phyloP scores from a whole-genome alignment of 2,797 vertebrate genomes.

The Protonibea diacanthus region DNA sequence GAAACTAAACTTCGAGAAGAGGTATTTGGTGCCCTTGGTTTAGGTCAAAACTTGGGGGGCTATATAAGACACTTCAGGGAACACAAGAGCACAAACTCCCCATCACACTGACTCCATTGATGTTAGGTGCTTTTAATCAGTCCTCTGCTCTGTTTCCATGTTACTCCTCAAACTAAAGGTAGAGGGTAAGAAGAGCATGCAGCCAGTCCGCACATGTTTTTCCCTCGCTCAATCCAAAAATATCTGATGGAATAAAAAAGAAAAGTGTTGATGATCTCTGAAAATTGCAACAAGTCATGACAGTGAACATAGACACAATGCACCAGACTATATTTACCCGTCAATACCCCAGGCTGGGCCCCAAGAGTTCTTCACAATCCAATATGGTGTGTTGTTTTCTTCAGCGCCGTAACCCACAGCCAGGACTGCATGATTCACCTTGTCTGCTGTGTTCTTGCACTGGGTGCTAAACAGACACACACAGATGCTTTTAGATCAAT shows the following conservation, averaged over 20 bases:
- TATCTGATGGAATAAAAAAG: conserved; percentile 80
- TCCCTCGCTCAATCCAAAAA: conserved; percentile 90
- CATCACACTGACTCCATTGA: background rate
- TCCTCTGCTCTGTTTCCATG: background rate
- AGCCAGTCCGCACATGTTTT: conserved; percentile 92
- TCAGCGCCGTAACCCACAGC: conserved; percentile 89
- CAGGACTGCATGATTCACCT: conserved; percentile 92
- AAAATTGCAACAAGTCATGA: conserved; percentile 4
- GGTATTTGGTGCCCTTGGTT: too few species aligned
- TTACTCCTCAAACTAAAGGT: conserved; percentile 77
- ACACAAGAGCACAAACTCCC: background rate
- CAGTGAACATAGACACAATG: conserved; percentile 13
- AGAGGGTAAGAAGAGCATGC: conserved; percentile 90
- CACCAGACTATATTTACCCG: conserved; percentile 81
- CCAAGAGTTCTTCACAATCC: conserved; percentile 96
- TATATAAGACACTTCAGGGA: background rate
- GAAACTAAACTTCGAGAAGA: too few species aligned
- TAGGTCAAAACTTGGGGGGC: too few species aligned
- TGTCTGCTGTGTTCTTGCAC: conserved; percentile 89
- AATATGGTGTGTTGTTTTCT: conserved; percentile 81
- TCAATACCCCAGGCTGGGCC: conserved; percentile 87
- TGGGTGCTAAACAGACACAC: conserved; percentile 76
- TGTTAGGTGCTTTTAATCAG: background rate
- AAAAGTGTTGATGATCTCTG: conserved; percentile 2
- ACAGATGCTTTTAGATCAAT: conserved; percentile 32